Base-by-base conservation (phyloP, 2,797 vertebrate genomes). In the Bryconaethiops microstoma region DNA sequence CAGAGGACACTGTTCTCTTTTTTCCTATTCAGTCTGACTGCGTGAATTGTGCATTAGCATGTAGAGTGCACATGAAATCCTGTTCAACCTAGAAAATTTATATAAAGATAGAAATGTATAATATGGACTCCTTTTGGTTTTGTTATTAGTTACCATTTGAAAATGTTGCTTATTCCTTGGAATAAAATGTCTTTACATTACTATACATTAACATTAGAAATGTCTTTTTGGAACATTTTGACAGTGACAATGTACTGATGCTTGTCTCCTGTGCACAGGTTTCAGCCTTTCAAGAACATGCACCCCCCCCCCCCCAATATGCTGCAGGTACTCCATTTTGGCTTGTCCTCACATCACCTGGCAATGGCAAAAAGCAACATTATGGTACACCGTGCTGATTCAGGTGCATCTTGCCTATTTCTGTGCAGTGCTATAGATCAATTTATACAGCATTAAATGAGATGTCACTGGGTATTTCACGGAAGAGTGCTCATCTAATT, bases 1-100 rank as follows among this genome's bases (percentile, higher is more conserved):
- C 77, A 85, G 91, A 89, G 84, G 92, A 92, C 86, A 68, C 86
- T 52, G 65, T 72, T 78, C 78, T 35, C 35, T 80, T 74, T 71
- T 69, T 71, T 82, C 29, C 81, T 45, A 29, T 4, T 79, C 12
- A 48, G 48, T 12, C 29, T 35, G 65, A 74, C 79, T 7, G 35
- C 63, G 63, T 68, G 50, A 19, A 55, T 65, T 50, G 14, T 72
- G 42, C 60, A 78, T 64, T 54, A 45, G 72, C 17, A 48, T n/a
- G 60, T 29, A 13, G 7, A 19, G n/a, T 25, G 60, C 60, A 62
- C 29, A 62, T 29, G 23, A 29, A 17, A 55, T 17, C 16, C 17
- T 4, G 17, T 19, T 55, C 7, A 19, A 4, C 17, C 0, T 57
- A 17, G 0, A 57, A n/a, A 42, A 16, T 40, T 17, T n/a, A 67